Evolutionary conservation across 2,113 vertebrate genomes (phyloP).

Genomic region (Regulus satrapa): DNA sequence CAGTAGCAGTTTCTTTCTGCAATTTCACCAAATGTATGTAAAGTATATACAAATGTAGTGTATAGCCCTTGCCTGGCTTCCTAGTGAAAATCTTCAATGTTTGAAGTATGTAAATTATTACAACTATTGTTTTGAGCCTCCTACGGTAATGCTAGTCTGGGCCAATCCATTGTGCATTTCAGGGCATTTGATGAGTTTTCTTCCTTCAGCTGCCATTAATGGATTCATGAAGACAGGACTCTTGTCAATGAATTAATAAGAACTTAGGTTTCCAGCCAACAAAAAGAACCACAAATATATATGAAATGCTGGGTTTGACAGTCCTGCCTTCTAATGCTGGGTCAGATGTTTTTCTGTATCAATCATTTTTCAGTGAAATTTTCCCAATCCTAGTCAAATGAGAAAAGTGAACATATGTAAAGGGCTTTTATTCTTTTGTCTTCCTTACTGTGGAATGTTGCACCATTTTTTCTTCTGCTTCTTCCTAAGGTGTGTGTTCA

Average conservation of each 20-base stretch:
- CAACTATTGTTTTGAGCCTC: neutral
- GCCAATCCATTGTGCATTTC: neutral
- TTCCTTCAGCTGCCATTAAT: neutral
- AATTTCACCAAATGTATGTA: neutral
- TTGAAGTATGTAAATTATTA: neutral
- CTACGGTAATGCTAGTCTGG: neutral
- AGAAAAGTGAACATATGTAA: neutral
- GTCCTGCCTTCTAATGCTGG: neutral
- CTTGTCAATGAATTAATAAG: neutral
- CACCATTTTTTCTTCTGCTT: neutral
- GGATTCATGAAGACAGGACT: neutral
- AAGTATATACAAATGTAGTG: neutral
- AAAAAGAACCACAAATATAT: neutral
- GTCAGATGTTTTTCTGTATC: neutral
- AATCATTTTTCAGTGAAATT: neutral
- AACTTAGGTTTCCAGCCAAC: neutral
- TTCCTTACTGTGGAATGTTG: neutral
- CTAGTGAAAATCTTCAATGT: neutral
- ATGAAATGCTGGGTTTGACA: neutral
- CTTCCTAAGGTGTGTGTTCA: accelerated
- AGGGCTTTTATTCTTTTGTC: neutral
- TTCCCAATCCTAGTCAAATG: neutral
- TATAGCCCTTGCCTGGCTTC: neutral
- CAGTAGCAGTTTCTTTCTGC: neutral
- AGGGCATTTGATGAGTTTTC: neutral